phyloP scores from a whole-genome alignment of 2,888 invertebrate genomes.

The Andrena hattorfiana region DNA sequence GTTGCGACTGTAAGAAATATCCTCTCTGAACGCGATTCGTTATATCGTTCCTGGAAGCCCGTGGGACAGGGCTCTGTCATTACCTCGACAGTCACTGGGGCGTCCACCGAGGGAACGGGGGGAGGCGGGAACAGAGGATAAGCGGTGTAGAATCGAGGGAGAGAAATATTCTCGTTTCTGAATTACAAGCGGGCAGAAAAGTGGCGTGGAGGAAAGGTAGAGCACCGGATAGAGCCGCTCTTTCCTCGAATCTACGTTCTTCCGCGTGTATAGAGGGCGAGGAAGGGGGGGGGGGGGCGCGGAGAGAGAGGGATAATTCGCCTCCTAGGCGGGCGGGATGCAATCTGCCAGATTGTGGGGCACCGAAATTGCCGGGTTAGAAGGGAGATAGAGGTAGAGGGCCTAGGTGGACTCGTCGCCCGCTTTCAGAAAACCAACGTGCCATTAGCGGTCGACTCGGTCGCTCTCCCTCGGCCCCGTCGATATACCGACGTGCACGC shows the following conservation, averaged over 20 bases:
- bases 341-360: conserved; percentile 80
- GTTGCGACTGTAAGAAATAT: no score
- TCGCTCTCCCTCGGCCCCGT: conserved; percentile 36
- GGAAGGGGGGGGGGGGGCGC: not conserved
- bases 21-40: conserved; percentile 62
- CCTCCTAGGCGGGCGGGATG: conserved; percentile 70
- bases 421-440: conserved; percentile 74
- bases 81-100: conserved; percentile 52
- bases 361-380: conserved; percentile 80
- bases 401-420: conserved; percentile 39
- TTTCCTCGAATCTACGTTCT: conserved; percentile 30
- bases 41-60: conserved; percentile 69
- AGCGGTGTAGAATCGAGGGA: conserved; percentile 42
- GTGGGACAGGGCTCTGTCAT: conserved; percentile 70
- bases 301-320: conserved; percentile 57
- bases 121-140: not conserved
- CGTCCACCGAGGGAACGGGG: conserved; percentile 1
- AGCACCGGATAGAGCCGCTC: conserved; percentile 24
- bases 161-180: conserved; percentile 53
- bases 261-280: conserved; percentile 22
- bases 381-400: conserved; percentile 25
- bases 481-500: conserved; percentile 53
- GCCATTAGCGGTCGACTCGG: conserved; percentile 67
- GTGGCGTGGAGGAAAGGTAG: conserved; percentile 39
- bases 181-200: conserved; percentile 64